Evolutionary conservation across 1,140 invertebrate species (phyloP), one percentile per base, ranked within the genome.

Genomic region (Melipona quadrifasciata): DNA sequence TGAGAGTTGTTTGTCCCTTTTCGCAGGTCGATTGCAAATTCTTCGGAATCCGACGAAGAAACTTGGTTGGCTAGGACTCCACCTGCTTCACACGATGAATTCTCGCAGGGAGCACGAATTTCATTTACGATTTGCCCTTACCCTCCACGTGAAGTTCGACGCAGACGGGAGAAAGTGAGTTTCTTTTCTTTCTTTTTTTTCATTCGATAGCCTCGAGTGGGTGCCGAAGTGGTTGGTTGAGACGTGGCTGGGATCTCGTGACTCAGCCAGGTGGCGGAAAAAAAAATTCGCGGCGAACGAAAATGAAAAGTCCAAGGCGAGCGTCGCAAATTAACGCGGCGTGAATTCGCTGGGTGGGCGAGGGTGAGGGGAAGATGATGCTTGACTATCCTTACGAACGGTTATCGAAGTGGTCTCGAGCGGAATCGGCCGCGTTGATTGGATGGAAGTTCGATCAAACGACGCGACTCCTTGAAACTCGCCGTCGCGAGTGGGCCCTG

Each of bases 371-470:
- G 11, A 61, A 27, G 47, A 72, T 55, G 75, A 79, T 71, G 8
- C 82, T 84, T 21, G 75, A 83, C 76, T 79, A 77, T 82, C 67
- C 61, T 84, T 64, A 61, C 39, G 75, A 79, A 68, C 75, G 75
- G 57, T 84, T 61, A 79, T 84, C 82, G 75, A 79, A 84, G 82
- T 84, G 82, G 67, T 84, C 82, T 84, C 67, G 67, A 76, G 72
- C 19, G 19, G 73, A 68, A 82, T 78, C 76, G 82, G 39, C n/a
- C n/a, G 58, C 75, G 67, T 39, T 84, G 82, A 84, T 84, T 84
- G 82, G 82, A 79, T 57, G 67, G 75, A 53, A 72, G 76, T 17
- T 79, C 65, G 82, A 83, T 83, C 82, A 83, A 83, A 83, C 82
- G 71, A 55, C 51, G 24, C 68, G 47, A 19, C 51, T 67, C 5